Evolutionary conservation across 2,113 vertebrate genomes (phyloP).

Genomic region (Anas platyrhynchos): DNA sequence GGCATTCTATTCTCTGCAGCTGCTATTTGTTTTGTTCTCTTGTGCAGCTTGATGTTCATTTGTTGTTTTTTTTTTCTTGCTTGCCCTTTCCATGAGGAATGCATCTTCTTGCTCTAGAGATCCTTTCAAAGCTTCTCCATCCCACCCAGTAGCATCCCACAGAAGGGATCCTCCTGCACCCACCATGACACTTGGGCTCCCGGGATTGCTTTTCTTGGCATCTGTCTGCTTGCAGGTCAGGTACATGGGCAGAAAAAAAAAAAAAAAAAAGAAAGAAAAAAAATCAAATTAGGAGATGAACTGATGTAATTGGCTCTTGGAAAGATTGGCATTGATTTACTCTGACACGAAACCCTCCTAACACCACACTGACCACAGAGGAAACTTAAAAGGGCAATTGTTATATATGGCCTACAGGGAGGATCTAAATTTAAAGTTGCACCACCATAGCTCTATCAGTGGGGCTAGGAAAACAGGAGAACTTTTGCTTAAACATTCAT

Average conservation of each 20-base stretch:
- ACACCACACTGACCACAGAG: neutral
- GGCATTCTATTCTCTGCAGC: neutral
- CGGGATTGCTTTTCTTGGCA: neutral
- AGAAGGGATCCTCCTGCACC: accelerated
- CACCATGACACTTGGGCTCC: neutral
- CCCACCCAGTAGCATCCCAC: neutral
- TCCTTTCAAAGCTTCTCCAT: neutral
- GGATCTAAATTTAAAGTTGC: neutral
- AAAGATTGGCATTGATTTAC: neutral
- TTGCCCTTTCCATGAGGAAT: neutral
- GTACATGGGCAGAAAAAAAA: neutral
- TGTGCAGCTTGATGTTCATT: neutral
- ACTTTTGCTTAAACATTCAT: neutral
- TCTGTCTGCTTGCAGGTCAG: neutral
- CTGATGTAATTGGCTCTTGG: neutral
- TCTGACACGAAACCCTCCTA: neutral
- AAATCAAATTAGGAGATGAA: neutral
- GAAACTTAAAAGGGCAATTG: neutral
- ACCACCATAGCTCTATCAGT: neutral
- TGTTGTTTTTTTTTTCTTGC: neutral
- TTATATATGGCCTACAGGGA: neutral
- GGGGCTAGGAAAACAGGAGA: neutral
- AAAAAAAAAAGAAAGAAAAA: neutral
- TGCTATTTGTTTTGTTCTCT: neutral
- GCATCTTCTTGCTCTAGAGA: neutral